Base-by-base conservation (phyloP, 2,113 vertebrate species). In the Ramphastos sulfuratus region DNA sequence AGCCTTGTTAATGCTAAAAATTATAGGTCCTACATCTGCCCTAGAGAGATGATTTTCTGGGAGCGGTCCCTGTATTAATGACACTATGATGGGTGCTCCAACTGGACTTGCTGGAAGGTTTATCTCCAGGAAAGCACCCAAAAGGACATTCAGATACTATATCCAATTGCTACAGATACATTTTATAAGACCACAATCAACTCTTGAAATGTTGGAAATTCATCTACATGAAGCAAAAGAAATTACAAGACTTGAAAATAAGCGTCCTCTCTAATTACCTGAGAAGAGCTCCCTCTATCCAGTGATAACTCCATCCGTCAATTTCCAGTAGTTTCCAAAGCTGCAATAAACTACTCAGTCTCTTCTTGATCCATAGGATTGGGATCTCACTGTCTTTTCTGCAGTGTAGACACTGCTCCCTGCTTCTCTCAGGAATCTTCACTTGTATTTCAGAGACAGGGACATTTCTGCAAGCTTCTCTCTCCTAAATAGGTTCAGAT, bases 361-460 rank as follows among this genome's bases (percentile, higher is more conserved):
- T 9, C 18, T 70, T 87, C 16, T 35, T 66, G 35, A 3, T 25
- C 48, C 6, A 8, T 17, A 65, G n/a, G 30, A 79, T 65, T 24
- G 42, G 8, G 9, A 56, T 63, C 17, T 74, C 27, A 65, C 25
- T 58, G 59, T 63, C 60, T 52, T 7, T 12, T 79, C 74, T 66
- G 16, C 58, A 82, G 37, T 12, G 6, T 17, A 61, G 30, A 59
- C 0, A 0, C 48, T 64, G 24, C 11, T 82, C 10, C 28, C 8
- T 67, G 19, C 6, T 21, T 6, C 65, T 46, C 31, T 71, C 69
- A 54, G 44, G 17, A 50, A 60, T 35, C 20, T 84, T 12, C 37
- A 10, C 3, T 50, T 59, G 30, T 0, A 0, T 35, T 80, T 42
- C 12, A 77, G 33, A 82, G 25, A 59, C 44, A 74, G 44, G 23